These are phyloP conservation scores for Indicator maculatus DNA, from an alignment of 2,113 vertebrate species.

Conservation along the genomic window DNA sequence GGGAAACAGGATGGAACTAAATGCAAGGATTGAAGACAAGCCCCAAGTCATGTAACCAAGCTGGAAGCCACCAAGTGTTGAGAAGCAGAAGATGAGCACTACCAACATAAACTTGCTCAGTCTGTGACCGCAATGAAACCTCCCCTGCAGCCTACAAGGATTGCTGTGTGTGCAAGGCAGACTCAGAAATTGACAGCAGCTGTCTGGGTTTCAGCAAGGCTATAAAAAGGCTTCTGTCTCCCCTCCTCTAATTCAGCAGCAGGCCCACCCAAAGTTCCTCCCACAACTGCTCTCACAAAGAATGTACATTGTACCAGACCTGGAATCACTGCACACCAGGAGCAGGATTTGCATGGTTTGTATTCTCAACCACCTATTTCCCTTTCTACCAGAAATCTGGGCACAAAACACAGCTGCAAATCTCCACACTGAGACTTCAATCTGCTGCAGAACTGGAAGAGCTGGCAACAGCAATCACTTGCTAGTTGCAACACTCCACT, in stretches of 20 bases:
- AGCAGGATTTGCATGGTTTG: constrained; percentile 16
- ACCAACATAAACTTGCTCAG: neutral
- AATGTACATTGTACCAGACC: constrained; percentile 12
- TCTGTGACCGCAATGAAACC: neutral
- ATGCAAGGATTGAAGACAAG: neutral
- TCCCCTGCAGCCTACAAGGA: neutral
- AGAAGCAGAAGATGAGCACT: neutral
- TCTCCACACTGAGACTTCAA: neutral
- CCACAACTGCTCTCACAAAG: neutral
- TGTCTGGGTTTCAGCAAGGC: neutral
- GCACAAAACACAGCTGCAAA: neutral
- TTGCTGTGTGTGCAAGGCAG: neutral
- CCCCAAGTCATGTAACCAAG: neutral
- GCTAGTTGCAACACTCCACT: neutral
- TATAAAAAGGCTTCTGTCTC: neutral
- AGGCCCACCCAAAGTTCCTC: neutral
- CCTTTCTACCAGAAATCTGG: neutral
- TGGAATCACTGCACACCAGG: constrained; percentile 30
- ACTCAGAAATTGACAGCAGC: neutral
- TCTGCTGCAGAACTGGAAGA: neutral
- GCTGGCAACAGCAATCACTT: neutral
- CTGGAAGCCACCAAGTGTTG: neutral
- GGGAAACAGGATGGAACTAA: neutral
- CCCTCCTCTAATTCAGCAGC: neutral
- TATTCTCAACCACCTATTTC: neutral